phyloP scores from a whole-genome alignment of 2,888 invertebrate genomes.

The Eupithecia dodoneata region DNA sequence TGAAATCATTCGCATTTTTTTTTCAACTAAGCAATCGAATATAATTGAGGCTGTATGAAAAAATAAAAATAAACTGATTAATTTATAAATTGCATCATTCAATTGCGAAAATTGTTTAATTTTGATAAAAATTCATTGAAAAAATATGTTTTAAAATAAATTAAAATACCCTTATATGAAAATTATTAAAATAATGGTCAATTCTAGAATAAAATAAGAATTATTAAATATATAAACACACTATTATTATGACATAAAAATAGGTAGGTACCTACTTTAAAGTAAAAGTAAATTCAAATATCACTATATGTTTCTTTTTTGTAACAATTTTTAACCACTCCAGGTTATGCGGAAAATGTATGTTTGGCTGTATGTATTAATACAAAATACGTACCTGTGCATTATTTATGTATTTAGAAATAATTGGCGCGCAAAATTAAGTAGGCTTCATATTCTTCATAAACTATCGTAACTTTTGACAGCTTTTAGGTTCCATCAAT shows the following conservation, averaged over 20 bases:
- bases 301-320: background rate
- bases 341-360: too few species aligned
- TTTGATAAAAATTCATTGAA: background rate
- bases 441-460: background rate
- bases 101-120: background rate
- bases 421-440: slow-evolving; percentile 6
- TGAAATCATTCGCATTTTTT: too few species aligned
- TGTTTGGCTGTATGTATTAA: background rate
- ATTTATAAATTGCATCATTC: background rate
- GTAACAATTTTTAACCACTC: too few species aligned
- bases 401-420: background rate
- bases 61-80: too few species aligned
- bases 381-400: background rate
- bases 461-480: background rate
- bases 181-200: slow-evolving; percentile 16
- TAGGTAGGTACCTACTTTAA: background rate
- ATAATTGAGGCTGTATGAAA: background rate
- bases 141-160: background rate
- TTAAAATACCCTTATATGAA: background rate
- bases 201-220: slow-evolving; percentile 25
- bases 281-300: background rate
- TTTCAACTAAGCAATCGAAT: background rate
- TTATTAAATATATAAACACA: background rate
- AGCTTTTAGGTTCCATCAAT: background rate
- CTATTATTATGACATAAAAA: background rate